Base-by-base conservation (phyloP, 1,140 invertebrate species). In the Drosophila tsacasi region DNA sequence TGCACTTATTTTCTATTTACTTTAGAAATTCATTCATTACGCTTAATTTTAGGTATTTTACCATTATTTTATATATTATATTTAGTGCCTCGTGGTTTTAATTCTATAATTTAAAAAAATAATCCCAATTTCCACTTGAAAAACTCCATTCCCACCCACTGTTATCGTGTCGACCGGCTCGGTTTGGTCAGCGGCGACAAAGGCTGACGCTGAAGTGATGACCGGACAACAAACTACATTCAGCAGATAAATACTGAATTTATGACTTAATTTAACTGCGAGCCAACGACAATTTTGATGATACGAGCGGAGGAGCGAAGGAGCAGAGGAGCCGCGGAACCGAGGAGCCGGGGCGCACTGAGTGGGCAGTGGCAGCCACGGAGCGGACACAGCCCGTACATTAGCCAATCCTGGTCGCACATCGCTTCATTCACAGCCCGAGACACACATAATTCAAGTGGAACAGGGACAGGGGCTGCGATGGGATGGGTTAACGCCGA, bases 201-300 rank as follows among this genome's bases (percentile, higher is more conserved):
- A 85, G 81, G 84, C 85, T 82, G 81, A 90, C 81, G 87, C 85
- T 82, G 81, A 90, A 89, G 87, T 92, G 91, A 92, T 92, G 87
- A 91, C 87, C 84, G 87, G 91, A 91, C 91, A 92, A 92, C 87
- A 92, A 92, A 92, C 91, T 92, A 92, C 91, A 92, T 89, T 83
- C 87, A 83, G 81, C 69, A 89, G 91, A 92, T 92, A 92, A 92
- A 92, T 92, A 92, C 91, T 89, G 91, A 92, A 92, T 92, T 92
- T 92, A 92, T 92, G 91, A 91, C 91, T 92, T 92, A 92, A 92
- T 92, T 92, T 92, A 92, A 92, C 91, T 92, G 85, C 85, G 71
- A 89, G 85, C 85, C 85, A 89, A 89, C 85, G 85, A 89, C 85
- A 89, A 89, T 89, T 89, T 89, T 89, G 84, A 87, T 83, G 84